Evolutionary conservation across 2,888 invertebrate species (phyloP), one percentile per base, ranked within the genome.

Genomic region (Encarsia formosa): DNA sequence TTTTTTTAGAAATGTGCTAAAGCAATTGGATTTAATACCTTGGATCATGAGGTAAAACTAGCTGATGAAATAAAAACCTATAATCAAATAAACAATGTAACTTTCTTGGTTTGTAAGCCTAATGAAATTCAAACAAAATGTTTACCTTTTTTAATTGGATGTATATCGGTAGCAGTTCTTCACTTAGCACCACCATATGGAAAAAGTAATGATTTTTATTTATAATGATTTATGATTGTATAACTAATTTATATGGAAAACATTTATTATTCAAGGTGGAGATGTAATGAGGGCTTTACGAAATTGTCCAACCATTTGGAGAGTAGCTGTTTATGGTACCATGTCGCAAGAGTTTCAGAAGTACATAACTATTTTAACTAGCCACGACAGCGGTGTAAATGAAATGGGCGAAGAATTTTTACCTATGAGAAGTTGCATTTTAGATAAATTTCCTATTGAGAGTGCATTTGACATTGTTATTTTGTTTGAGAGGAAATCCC

Each of bases 391-490:
- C 4, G 13, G 9, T 4, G 19, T 48, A 31, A n/a, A n/a, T 13
- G n/a, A 23, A n/a, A 13, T 9, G 23, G 54, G 51, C n/a, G 38
- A 42, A 8, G 49, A 51, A 23, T 57, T 54, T 46, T 39, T 54
- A 23, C 57, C 57, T 2, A 54, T 49, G 54, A 40, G 37, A 32
- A 35, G 44, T 19, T 49, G 57, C n/a, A 43, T 57, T 5, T 22
- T 57, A 5, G 54, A 54, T 24, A 57, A 51, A 37, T 51, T 40
- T 29, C 54, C 57, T 16, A 15, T 49, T 34, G 13, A 52, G 50
- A 9, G 57, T 39, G 40, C 52, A 46, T 55, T 45, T 38, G n/a
- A 59, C 49, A 22, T 56, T 22, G 37, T 61, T 39, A 34, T 58
- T 41, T 13, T 57, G 18, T 54, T 57, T 49, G 57, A 57, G 46